A percentile compares a stretch with the other conserved stretches of the same genome.
These are phyloP conservation scores for Tipula lateralis DNA, from an alignment of 2,888 invertebrate genomes.

Conservation along the genomic window DNA sequence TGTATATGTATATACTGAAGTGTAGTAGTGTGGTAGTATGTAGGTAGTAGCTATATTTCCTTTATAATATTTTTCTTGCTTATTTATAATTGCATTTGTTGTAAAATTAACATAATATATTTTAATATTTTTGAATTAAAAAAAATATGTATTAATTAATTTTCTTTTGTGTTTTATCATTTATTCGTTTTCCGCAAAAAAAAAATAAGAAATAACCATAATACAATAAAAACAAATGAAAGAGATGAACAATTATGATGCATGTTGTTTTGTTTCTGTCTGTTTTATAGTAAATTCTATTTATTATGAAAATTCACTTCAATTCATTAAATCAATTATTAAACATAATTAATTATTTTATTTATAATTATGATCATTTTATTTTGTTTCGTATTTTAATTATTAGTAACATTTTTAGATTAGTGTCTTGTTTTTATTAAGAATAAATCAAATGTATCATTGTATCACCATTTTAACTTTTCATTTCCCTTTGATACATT, in stretches of 20 bases:
- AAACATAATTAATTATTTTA: not conserved
- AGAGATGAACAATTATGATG: constrained; percentile 28
- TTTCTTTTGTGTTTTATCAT: not conserved
- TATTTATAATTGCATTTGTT: not conserved
- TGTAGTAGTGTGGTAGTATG: not conserved
- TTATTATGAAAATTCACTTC: constrained; percentile 1
- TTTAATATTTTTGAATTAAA: not conserved
- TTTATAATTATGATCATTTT: not conserved
- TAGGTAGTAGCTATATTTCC: not conserved
- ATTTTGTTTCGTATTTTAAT: not conserved
- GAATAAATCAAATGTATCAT: not conserved
- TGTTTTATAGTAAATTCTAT: not conserved
- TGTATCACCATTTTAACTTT: constrained; percentile 24
- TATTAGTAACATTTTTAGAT: not conserved
- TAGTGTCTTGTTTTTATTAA: not conserved
- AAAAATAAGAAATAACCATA: not conserved
- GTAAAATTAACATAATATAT: not conserved
- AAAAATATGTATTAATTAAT: not conserved
- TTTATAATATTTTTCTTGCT: not conserved
- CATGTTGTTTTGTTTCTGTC: constrained; percentile 28
- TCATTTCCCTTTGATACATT: not conserved
- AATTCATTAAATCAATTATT: not conserved
- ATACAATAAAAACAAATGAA: constrained; percentile 26
- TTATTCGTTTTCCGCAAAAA: not conserved
- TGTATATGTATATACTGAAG: not conserved